Base-by-base conservation (phyloP, 30 jellyfish, hydroid and myxozoan species). In the Aurelia sp. region DNA sequence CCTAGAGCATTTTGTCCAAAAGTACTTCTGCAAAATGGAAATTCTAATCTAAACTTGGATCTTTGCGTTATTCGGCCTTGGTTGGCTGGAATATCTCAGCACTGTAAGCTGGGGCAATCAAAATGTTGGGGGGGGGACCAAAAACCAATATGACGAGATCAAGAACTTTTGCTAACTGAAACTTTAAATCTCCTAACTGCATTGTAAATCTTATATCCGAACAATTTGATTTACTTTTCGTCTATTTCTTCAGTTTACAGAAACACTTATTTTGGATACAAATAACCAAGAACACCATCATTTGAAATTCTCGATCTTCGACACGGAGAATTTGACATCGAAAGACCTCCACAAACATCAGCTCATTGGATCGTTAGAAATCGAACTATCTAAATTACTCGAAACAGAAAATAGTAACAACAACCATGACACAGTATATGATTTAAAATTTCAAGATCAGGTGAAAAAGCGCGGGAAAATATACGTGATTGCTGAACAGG, bases 271-370 rank as follows among this genome's bases (percentile, higher is more conserved):
- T n/a, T 58, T 90, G 64, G 97, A 90, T 37, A 73, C 84, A 48
- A 82, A 82, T 76, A 77, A 65, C 65, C 88, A 66, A 70, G 97
- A 90, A 17, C 89, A 90, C 69, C 84, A 83, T n/a, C 57, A 73
- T 35, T 47, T 90, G 79, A 78, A 75, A 66, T 68, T 83, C 66
- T 66, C 92, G 2, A 47, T 90, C 15, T 90, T 58, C 78, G 95
- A 90, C 89, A 74, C 91, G 40, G 95, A 90, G 55, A 90, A 90
- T 50, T 75, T 90, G 44, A 76, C 89, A 4, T 82, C 97, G 22
- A 90, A 83, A 82, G 97, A 90, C 74, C 67, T 90, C 37, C 94
- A 82, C 72, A 76, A 84, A 60, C 91, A 71, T 63, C 91, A 90
- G 31, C 81, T 71, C 7, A 82, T 90, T 15, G 97, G 97, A 20